A percentile compares a stretch with the other conserved stretches of the same genome.
phyloP scores from a whole-genome alignment of 1,140 invertebrate genomes.

The Drosophila lowei region DNA sequence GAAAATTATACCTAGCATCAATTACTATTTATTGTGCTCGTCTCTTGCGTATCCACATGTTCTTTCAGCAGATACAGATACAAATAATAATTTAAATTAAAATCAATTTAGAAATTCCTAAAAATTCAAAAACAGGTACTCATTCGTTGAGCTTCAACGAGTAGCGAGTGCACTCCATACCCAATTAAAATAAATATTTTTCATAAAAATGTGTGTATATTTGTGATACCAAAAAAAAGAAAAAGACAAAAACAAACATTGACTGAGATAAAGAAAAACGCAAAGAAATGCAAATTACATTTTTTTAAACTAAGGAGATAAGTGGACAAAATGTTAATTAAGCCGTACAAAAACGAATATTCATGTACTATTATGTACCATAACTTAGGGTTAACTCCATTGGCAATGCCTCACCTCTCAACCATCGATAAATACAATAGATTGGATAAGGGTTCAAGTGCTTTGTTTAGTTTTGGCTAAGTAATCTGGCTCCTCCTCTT shows the following conservation, averaged over 20 bases:
- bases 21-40: no score
- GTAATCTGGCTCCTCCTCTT: conserved; percentile 15
- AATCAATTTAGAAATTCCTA: no score
- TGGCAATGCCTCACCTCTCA: conserved; percentile 26
- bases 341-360: conserved; percentile 26
- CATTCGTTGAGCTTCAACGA: no score
- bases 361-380: conserved; percentile 6
- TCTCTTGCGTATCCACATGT: no score
- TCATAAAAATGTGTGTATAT: conserved; percentile 20
- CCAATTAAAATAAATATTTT: conserved; percentile 1
- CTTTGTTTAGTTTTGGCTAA: conserved; percentile 33
- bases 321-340: conserved; percentile 19
- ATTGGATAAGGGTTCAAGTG: background rate
- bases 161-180: background rate
- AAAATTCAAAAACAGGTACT: no score
- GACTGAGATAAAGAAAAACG: conserved; percentile 22
- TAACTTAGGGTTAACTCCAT: conserved; percentile 30
- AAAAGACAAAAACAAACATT: background rate
- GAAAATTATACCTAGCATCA: background rate
- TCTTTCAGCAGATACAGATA: no score
- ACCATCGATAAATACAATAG: conserved; percentile 26
- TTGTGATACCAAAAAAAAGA: conserved; percentile 23
- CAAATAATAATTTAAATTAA: no score
- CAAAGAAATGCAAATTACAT: conserved; percentile 31
- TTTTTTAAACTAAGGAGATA: conserved; percentile 15